Base-by-base conservation (phyloP, 2,797 vertebrate species). In the Crenichthys baileyi region DNA sequence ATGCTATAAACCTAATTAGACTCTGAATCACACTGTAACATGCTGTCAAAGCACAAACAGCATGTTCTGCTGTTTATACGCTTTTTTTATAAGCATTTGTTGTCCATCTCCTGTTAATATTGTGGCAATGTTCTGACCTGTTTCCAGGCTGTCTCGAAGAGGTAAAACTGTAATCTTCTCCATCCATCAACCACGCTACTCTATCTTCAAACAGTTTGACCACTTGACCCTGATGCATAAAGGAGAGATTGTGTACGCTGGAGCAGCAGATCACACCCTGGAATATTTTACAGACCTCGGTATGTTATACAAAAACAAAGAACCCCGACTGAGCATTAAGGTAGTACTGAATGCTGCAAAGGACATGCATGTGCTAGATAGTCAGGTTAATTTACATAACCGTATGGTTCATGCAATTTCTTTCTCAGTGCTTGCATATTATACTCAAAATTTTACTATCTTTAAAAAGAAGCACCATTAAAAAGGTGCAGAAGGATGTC, bases 151-250 rank as follows among this genome's bases (percentile, higher is more conserved):
- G 81, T 95, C 96, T 79, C 91, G 92, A 56, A 90, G 77, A 72
- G 94, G 95, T 0, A 95, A 94, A 89, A 96, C 95, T 4, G 93
- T 96, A 29, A 95, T 96, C 85, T 95, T 96, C 92, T 96, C 96
- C 87, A 96, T 96, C 85, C 96, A 96, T 85, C 96, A 96, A 84
- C 96, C 96, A 3, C 95, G 96, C 16, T 96, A 94, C 85, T 95
- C 96, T 83, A 96, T 96, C 92, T 96, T 95, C 91, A 93, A 48
- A 76, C 91, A 90, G 77, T 96, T 96, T 76, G 95, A 96, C 89
- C 92, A 96, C 71, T 90, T 96, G 83, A 95, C 93, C 1, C 91
- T 96, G 80, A 94, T 96, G 93, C 93, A 95, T 50, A 95, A 94
- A 83, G 96, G 95, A 50, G 94, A 96, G 85, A 77, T 93, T 53